Conservation (phyloP, 2,797 vertebrate genomes). For the Tokudaia tokunoshimensis region DNA sequence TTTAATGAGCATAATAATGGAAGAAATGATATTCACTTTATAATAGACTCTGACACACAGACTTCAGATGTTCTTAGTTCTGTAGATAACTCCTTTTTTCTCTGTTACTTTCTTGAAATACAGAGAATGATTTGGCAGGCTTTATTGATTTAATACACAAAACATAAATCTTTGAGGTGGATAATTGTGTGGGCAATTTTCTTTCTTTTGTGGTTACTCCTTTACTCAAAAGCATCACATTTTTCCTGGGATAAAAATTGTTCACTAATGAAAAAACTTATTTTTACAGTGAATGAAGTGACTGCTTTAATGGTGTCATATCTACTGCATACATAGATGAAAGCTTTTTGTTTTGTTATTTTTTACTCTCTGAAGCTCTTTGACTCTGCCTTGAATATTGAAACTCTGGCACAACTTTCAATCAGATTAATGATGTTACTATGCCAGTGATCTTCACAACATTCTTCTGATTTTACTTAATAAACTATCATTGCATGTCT, state of each 20-base stretch:
- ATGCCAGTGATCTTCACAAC: background rate
- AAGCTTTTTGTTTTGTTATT: background rate
- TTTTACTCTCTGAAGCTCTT: background rate
- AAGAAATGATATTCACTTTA: background rate
- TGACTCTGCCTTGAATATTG: background rate
- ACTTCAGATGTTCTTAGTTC: slow-evolving; percentile 20
- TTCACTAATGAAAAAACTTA: slow-evolving; percentile 44
- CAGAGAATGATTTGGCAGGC: slow-evolving; percentile 2
- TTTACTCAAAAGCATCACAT: slow-evolving; percentile 26
- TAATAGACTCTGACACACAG: background rate
- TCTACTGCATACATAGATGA: background rate
- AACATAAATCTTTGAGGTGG: slow-evolving; percentile 56
- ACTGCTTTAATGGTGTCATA: background rate
- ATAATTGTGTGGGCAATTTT: slow-evolving; percentile 46
- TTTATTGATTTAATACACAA: slow-evolving; percentile 52
- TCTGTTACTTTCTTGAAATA: slow-evolving; percentile 14
- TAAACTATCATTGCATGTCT: background rate
- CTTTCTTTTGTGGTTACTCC: background rate
- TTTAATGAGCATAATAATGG: slow-evolving; percentile 58
- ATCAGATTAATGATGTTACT: background rate
- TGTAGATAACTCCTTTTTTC: background rate
- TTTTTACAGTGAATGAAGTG: background rate
- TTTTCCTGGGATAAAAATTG: slow-evolving; percentile 41
- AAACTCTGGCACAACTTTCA: background rate
- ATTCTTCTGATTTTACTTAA: background rate